phyloP scores from a whole-genome alignment of 2,113 vertebrate species.

The Brevimyrus niger region DNA sequence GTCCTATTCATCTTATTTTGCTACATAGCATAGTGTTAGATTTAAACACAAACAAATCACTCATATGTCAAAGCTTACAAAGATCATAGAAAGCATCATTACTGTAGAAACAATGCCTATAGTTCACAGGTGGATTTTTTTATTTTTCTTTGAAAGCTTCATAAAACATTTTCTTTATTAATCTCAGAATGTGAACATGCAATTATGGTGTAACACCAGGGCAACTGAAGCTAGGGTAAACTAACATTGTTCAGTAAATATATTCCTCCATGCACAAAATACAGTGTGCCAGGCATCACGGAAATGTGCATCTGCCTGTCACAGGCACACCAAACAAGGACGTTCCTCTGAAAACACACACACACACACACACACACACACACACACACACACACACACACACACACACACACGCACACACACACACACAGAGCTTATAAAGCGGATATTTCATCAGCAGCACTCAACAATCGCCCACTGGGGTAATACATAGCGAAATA shows the following conservation, averaged over 20 bases:
- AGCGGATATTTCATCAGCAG: neutral
- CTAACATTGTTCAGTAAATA: neutral
- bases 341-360: neutral
- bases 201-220: neutral
- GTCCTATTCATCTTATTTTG: neutral
- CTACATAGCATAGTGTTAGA: neutral
- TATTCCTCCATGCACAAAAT: neutral
- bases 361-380: neutral
- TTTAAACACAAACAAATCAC: neutral
- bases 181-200: neutral
- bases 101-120: neutral
- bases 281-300: neutral
- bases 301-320: neutral
- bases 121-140: neutral
- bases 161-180: neutral
- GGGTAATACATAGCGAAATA: neutral
- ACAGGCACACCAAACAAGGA: neutral
- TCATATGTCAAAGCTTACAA: neutral
- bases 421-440: neutral
- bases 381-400: neutral
- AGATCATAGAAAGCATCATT: neutral
- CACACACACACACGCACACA: neutral
- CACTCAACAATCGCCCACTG: neutral
- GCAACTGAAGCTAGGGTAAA: neutral
- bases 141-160: neutral